A percentile compares a stretch with the other conserved stretches of the same genome.
phyloP scores from a whole-genome alignment of 2,113 vertebrate genomes.

The Ictalurus punctatus region DNA sequence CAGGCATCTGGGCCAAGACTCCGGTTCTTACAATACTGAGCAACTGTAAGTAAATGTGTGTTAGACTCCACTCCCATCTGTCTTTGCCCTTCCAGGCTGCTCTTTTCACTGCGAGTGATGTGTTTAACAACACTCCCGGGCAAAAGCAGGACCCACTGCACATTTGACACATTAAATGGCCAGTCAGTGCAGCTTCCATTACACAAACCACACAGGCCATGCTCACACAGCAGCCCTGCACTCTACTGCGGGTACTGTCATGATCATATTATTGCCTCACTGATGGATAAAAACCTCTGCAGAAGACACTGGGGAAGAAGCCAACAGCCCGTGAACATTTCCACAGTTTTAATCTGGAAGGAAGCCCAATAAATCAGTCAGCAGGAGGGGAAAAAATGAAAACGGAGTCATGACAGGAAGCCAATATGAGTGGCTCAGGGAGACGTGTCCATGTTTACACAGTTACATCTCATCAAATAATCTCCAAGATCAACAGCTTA shows the following conservation, averaged over 20 bases:
- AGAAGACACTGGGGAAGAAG: slow-evolving; percentile 13
- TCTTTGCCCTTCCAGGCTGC: slow-evolving; percentile 43
- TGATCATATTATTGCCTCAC: slow-evolving; percentile 9
- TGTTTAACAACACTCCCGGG: slow-evolving; percentile 5
- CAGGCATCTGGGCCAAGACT: slow-evolving; percentile 5
- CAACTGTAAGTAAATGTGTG: slow-evolving; percentile 36
- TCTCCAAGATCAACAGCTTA: slow-evolving; percentile 34
- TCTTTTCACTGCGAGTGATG: slow-evolving; percentile 32
- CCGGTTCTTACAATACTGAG: slow-evolving; percentile 41
- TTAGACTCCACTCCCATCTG: slow-evolving; percentile 31
- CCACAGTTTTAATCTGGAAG: slow-evolving; percentile 23
- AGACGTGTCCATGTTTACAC: slow-evolving; percentile 21
- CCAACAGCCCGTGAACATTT: slow-evolving; percentile 5
- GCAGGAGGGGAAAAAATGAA: neutral
- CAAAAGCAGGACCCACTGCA: slow-evolving; percentile 38
- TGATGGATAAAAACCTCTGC: slow-evolving; percentile 21
- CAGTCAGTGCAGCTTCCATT: slow-evolving; percentile 9
- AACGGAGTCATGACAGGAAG: neutral
- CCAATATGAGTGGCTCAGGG: neutral
- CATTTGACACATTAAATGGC: slow-evolving; percentile 54
- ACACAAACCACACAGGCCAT: slow-evolving; percentile 9
- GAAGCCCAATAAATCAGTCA: slow-evolving; percentile 25
- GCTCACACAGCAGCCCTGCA: slow-evolving; percentile 21
- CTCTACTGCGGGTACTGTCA: neutral
- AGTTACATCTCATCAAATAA: slow-evolving; percentile 32